Percentiles rank a stretch among this genome's conserved stretches.
Evolutionary conservation across 2,113 vertebrate genomes (phyloP).

Genomic region (Phodopus roborovskii): DNA sequence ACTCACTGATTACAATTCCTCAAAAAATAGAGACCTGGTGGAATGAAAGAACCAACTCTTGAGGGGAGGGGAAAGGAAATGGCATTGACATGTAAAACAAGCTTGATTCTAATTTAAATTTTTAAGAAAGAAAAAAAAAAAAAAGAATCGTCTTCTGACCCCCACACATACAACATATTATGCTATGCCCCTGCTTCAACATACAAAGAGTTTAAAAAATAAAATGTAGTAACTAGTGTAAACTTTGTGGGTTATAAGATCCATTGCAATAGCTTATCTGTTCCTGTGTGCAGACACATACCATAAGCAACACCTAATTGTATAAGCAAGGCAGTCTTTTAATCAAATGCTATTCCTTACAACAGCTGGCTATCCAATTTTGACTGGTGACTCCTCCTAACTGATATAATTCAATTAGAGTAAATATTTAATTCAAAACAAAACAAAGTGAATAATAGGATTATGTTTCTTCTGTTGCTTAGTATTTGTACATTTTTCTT

Average conservation of each 20-base stretch:
- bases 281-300: neutral
- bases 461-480: neutral
- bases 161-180: neutral
- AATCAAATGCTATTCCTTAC: neutral
- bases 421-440: slow-evolving; percentile 7
- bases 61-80: too few species aligned
- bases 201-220: neutral
- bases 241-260: neutral
- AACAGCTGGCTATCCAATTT: neutral
- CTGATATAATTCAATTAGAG: neutral
- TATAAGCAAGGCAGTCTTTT: neutral
- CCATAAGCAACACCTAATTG: neutral
- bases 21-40: neutral
- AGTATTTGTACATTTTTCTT: neutral
- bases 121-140: too few species aligned
- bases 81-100: too few species aligned
- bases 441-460: slow-evolving; percentile 12
- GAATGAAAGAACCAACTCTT: neutral
- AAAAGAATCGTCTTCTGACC: neutral
- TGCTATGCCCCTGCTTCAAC: neutral
- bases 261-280: neutral
- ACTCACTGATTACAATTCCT: neutral
- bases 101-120: too few species aligned
- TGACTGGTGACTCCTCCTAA: neutral
- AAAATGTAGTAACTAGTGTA: neutral